Evolutionary conservation across 2,113 vertebrate species (phyloP), one percentile per base, ranked within the genome.

Genomic region (Ammodytes marinus): DNA sequence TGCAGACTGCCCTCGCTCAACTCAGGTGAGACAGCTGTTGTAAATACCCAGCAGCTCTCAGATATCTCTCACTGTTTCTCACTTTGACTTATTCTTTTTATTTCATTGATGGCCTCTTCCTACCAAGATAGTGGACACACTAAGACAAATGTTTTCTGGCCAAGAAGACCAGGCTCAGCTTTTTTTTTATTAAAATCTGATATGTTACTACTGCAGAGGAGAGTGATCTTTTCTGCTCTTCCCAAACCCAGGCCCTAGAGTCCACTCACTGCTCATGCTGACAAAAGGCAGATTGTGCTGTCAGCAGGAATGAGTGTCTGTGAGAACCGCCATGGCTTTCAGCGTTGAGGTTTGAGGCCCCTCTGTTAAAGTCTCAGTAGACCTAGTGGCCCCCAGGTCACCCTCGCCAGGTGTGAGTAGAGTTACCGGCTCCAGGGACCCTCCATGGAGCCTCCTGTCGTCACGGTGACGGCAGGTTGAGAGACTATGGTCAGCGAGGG

Each of bases 1-100:
- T 99, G 69, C 97, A 98, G 86, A 92, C 91, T 43, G 78, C 97
- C 81, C 93, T 99, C 54, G 95, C 96, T 17, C 96, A 97, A 91
- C 96, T 99, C 90, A 95, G 97, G 98, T 99, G 73, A 92, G 91
- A 79, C 63, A 37, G 35, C 52, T 9, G 64, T 13, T 60, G 40
- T 57, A 69, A 80, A 78, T 59, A 58, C 27, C 42, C 58, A 40
- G 49, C 66, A 54, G 35, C 43, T 69, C 27, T 4, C 19, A 54
- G 27, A 8, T 27, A 66, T 73, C 66, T 17, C 13, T 12, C 15
- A 46, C 43, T 50, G 47, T 39, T 54, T 19, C 40, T 59, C 67
- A 15, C 15, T 77, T 57, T 60, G 46, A 60, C 42, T 72, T 65
- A 5, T 69, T 80, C 58, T 49, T 75, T 63, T 27, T 75, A 54